Evolutionary conservation across 30 jellyfish, hydroid and myxozoan species (phyloP).

Genomic region (Aurelia sp.): DNA sequence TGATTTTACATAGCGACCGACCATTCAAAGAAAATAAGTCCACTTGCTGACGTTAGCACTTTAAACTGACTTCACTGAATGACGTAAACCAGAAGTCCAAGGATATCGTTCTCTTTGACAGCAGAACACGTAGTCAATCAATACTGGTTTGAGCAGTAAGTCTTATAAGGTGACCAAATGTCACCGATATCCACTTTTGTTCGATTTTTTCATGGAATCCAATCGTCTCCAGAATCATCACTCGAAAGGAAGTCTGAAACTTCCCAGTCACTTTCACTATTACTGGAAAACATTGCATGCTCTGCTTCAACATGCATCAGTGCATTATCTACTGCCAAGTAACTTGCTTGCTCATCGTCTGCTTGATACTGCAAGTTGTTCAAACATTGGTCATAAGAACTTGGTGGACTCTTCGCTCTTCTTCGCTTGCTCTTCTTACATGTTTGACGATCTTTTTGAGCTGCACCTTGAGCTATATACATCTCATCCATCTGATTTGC

Average conservation of each 20-base stretch:
- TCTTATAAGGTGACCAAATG: not conserved
- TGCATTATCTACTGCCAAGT: slow-evolving; percentile 3
- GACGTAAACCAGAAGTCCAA: not conserved
- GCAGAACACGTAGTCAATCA: not conserved
- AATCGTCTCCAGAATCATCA: slow-evolving; percentile 24
- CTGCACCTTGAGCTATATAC: not conserved
- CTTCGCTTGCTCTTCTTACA: slow-evolving; percentile 16
- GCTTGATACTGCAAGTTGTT: slow-evolving; percentile 10
- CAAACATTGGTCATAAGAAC: not conserved
- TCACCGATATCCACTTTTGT: not conserved
- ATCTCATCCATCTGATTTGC: not conserved
- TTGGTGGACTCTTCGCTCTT: slow-evolving; percentile 19
- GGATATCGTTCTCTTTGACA: not conserved
- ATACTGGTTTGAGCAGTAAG: not conserved
- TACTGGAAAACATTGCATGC: not conserved
- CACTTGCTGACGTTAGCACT: not conserved
- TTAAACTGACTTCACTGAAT: not conserved
- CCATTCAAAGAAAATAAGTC: not conserved
- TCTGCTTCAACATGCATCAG: not conserved
- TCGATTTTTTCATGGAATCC: slow-evolving; percentile 9
- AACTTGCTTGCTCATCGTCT: slow-evolving; percentile 18
- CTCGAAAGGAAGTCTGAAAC: slow-evolving; percentile 37
- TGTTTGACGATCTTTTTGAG: slow-evolving; percentile 6
- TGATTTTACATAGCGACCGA: not conserved
- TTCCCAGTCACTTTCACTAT: slow-evolving; percentile 27